Evolutionary conservation across 2,888 invertebrate genomes (phyloP).

Genomic region (Pomacea canaliculata): DNA sequence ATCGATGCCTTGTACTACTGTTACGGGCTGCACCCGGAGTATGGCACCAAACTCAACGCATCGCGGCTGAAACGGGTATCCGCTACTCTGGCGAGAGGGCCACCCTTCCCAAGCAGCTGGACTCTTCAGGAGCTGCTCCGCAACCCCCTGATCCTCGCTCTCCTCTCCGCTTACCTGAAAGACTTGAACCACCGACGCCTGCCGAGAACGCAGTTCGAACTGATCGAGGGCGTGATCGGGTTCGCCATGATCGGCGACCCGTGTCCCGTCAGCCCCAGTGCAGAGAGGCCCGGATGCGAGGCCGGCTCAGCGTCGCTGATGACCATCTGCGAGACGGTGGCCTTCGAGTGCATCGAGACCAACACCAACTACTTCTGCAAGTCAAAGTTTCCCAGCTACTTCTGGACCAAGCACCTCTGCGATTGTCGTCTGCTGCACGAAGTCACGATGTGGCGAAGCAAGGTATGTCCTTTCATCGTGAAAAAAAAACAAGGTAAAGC

Average conservation of each 20-base stretch:
- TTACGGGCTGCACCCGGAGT: slow-evolving; percentile 38
- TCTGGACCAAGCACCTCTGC: slow-evolving; percentile 37
- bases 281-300: background rate
- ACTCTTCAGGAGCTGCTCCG: slow-evolving; percentile 36
- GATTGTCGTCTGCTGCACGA: slow-evolving; percentile 38
- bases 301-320: slow-evolving; percentile 12
- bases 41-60: slow-evolving; percentile 33
- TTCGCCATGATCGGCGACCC: slow-evolving; percentile 21
- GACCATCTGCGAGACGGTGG: slow-evolving; percentile 36
- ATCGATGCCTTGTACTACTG: slow-evolving; percentile 39
- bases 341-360: slow-evolving; percentile 38
- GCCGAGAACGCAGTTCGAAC: slow-evolving; percentile 24
- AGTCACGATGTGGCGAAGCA: slow-evolving; percentile 36
- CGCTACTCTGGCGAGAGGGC: slow-evolving; percentile 31
- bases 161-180: slow-evolving; percentile 30
- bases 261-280: slow-evolving; percentile 3
- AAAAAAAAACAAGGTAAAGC: background rate
- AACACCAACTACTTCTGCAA: slow-evolving; percentile 38
- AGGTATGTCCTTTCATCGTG: background rate
- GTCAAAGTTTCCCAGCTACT: slow-evolving; percentile 32
- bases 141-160: slow-evolving; percentile 37
- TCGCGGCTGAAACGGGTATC: slow-evolving; percentile 33
- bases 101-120: slow-evolving; percentile 28
- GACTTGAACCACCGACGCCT: background rate
- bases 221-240: slow-evolving; percentile 18